Percentiles rank a stretch among this genome's conserved stretches.
phyloP scores from a whole-genome alignment of 2,888 invertebrate species.

The Scaptomyza flava region DNA sequence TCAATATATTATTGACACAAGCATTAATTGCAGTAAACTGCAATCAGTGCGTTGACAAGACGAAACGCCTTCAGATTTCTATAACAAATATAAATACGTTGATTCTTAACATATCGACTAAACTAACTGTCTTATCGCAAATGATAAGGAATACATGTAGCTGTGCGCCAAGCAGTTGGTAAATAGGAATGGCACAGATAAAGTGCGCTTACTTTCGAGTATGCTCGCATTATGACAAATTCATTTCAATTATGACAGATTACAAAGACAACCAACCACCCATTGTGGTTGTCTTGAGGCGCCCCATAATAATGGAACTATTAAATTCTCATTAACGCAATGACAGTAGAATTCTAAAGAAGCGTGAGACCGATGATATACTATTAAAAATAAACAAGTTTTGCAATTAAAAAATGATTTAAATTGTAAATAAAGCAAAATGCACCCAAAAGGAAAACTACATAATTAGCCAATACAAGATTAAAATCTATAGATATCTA shows the following conservation, averaged over 20 bases:
- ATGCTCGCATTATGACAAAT: slow-evolving; percentile 46
- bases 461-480: not conserved
- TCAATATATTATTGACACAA: slow-evolving; percentile 9
- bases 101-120: slow-evolving; percentile 10
- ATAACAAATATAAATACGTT: slow-evolving; percentile 8
- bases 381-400: too few relatives aligned
- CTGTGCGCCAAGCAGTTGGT: slow-evolving; percentile 3
- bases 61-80: slow-evolving; percentile 31
- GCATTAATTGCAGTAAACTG: slow-evolving; percentile 33
- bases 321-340: slow-evolving; percentile 29
- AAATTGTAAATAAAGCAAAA: not conserved
- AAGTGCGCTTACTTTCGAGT: slow-evolving; percentile 45
- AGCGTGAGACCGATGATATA: too few relatives aligned
- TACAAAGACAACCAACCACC: slow-evolving; percentile 24
- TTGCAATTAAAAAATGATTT: not conserved
- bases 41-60: slow-evolving; percentile 32
- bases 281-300: not conserved
- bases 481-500: too few relatives aligned
- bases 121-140: slow-evolving; percentile 39
- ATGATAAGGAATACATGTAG: slow-evolving; percentile 47
- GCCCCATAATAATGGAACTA: slow-evolving; percentile 5
- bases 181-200: slow-evolving; percentile 49
- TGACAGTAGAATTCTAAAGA: not conserved
- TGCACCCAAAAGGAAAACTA: not conserved
- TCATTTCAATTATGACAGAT: slow-evolving; percentile 63